These are phyloP conservation scores for Adela reaumurella DNA, from an alignment of 2,888 invertebrate species.

Conservation along the genomic window DNA sequence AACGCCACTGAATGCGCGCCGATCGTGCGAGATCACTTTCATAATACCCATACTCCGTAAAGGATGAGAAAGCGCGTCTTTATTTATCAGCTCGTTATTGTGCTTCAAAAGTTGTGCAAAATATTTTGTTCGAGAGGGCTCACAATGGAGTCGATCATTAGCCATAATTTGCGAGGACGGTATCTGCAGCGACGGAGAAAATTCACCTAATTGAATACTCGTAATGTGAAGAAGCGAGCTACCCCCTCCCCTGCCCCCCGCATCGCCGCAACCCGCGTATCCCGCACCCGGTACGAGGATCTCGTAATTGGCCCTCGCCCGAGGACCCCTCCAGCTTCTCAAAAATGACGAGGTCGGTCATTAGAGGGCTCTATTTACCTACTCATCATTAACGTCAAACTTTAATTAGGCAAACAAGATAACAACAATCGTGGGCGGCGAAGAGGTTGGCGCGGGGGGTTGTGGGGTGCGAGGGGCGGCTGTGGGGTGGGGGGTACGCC, in stretches of 20 bases:
- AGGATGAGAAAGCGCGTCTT: too few species aligned
- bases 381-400: constrained; percentile 55
- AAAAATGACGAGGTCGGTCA: constrained; percentile 57
- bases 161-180: not conserved
- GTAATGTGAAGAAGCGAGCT: not conserved
- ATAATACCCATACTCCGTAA: too few species aligned
- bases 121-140: not conserved
- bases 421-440: constrained; percentile 20
- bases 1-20: not conserved
- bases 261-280: not conserved
- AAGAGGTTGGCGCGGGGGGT: not conserved
- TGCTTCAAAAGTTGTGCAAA: not conserved
- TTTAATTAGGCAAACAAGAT: constrained; percentile 58
- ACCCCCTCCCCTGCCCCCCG: not conserved
- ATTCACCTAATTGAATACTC: not conserved
- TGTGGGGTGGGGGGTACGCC: not conserved
- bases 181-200: not conserved
- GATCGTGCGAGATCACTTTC: not conserved
- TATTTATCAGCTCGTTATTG: too few species aligned
- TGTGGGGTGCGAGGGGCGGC: not conserved
- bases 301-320: constrained; percentile 56
- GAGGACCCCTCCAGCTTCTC: constrained; percentile 56
- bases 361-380: constrained; percentile 58
- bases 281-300: not conserved
- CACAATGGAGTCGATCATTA: not conserved